A percentile compares a stretch with the other conserved stretches of the same genome.
Evolutionary conservation across 2,113 vertebrate species (phyloP).

Genomic region (Eira barbara): DNA sequence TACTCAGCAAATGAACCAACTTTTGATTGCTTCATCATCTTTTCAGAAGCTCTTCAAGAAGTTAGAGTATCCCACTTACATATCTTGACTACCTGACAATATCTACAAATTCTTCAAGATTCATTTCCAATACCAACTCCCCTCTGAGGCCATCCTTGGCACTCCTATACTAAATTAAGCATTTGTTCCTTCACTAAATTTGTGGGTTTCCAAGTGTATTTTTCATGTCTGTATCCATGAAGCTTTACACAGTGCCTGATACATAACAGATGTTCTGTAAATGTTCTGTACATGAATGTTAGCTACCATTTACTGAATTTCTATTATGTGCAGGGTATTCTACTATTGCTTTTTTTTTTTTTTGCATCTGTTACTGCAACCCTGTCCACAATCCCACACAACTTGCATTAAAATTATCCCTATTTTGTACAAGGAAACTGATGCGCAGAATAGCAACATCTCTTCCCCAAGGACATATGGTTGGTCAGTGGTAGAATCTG

Average conservation of each 20-base stretch:
- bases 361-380: neutral
- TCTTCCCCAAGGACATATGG: neutral
- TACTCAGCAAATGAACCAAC: neutral
- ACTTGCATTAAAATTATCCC: neutral
- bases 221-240: neutral
- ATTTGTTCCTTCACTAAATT: neutral
- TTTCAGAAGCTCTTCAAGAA: neutral
- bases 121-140: neutral
- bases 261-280: neutral
- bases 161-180: neutral
- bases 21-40: neutral
- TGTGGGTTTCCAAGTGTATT: neutral
- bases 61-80: neutral
- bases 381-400: neutral
- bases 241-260: neutral
- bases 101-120: constrained; percentile 1
- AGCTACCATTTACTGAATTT: neutral
- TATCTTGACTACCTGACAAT: neutral
- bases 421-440: neutral
- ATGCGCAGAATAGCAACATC: neutral
- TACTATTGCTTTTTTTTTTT: neutral
- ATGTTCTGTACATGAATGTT: neutral
- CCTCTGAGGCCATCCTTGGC: neutral
- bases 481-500: neutral
- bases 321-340: neutral